Conservation (phyloP, 2,888 invertebrate genomes). For the Myopa testacea region DNA sequence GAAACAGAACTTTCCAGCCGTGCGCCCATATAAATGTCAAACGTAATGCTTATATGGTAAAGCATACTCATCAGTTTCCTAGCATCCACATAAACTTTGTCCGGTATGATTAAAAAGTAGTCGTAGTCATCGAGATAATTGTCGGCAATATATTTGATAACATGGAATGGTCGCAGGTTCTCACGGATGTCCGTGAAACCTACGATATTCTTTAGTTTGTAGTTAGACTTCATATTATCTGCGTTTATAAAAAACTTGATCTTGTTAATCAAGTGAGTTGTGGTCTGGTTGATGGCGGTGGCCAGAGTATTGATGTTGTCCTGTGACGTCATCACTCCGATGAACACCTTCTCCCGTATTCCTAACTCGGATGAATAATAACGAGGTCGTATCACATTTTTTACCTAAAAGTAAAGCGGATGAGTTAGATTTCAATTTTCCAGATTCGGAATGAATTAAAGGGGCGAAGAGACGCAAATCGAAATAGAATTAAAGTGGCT, state of each 20-base stretch:
- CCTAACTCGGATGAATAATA: conserved; percentile 97
- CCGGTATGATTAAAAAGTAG: conserved; percentile 90
- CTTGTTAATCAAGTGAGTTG: conserved; percentile 86
- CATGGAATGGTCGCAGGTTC: conserved; percentile 85
- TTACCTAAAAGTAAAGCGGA: conserved; percentile 62
- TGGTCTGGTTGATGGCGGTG: conserved; percentile 87
- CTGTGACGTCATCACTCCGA: conserved; percentile 85
- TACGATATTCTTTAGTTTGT: conserved; percentile 79
- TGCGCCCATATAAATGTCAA: conserved; percentile 85
- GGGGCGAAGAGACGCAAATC: neutral
- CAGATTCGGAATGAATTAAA: too few species aligned
- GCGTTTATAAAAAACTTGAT: conserved; percentile 83
- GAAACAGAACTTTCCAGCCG: conserved; percentile 60
- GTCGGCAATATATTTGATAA: conserved; percentile 89
- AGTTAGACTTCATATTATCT: conserved; percentile 70
- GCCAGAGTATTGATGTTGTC: conserved; percentile 80
- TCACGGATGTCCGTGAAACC: conserved; percentile 85
- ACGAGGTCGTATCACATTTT: conserved; percentile 82
- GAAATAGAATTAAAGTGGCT: neutral
- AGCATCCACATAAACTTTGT: conserved; percentile 86
- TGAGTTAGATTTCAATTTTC: conserved; percentile 35
- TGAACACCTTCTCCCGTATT: conserved; percentile 88
- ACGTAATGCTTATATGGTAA: conserved; percentile 83
- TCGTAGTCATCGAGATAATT: conserved; percentile 91
- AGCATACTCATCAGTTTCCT: conserved; percentile 79